Percentiles rank a stretch among this genome's conserved stretches.
Conservation (phyloP, 2,888 invertebrate genomes). For the Aphidius colemani region DNA sequence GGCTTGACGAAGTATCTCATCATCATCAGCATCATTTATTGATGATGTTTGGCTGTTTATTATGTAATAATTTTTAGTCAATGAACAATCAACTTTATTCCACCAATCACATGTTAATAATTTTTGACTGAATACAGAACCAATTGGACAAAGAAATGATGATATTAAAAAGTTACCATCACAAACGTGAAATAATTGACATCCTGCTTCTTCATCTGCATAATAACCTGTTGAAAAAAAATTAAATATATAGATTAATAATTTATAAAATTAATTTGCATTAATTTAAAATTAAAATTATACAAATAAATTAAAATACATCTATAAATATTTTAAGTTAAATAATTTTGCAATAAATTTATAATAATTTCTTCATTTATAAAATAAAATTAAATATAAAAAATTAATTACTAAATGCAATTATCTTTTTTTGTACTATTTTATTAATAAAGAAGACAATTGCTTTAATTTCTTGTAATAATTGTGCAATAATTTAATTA, state of each 20-base stretch:
- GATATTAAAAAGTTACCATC: conserved; percentile 63
- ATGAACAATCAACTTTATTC: conserved; percentile 69
- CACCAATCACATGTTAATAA: conserved; percentile 73
- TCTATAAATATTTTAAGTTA: no score
- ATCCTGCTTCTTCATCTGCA: conserved; percentile 69
- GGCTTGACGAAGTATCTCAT: conserved; percentile 65
- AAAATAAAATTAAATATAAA: background rate
- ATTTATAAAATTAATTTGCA: background rate
- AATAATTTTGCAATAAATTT: no score
- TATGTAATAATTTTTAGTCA: conserved; percentile 59
- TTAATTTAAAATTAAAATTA: background rate
- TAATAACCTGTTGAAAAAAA: conserved; percentile 65
- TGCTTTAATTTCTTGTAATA: conserved; percentile 15
- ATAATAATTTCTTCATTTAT: no score
- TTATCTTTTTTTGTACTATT: no score
- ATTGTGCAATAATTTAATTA: conserved; percentile 21
- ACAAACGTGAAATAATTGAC: conserved; percentile 72
- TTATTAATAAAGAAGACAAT: background rate
- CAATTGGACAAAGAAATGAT: conserved; percentile 71
- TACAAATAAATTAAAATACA: background rate
- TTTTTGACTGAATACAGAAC: conserved; percentile 71
- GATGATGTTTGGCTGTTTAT: conserved; percentile 21
- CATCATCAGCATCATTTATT: conserved; percentile 57
- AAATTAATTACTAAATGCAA: no score
- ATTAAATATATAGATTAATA: background rate